Conservation (phyloP, 1,140 invertebrate species). For the Danaus plexippus region DNA sequence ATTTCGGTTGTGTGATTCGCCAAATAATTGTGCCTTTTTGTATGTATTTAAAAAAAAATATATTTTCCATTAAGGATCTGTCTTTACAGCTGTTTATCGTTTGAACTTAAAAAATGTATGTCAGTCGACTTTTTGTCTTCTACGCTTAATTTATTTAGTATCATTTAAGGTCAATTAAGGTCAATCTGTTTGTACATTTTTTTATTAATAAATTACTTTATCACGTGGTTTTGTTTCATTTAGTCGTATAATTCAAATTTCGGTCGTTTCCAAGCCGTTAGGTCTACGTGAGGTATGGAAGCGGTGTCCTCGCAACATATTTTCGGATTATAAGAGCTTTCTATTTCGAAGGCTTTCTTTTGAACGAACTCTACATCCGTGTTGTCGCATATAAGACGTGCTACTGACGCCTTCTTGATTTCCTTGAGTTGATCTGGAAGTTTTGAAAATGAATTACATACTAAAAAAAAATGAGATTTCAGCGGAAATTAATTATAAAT, state of each 20-base stretch:
- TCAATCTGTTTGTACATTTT: neutral
- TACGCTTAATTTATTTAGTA: neutral
- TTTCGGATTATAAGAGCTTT: conserved; percentile 49
- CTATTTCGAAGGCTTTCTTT: conserved; percentile 48
- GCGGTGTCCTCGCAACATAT: conserved; percentile 45
- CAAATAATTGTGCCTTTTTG: too few relatives aligned
- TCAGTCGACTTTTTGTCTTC: too few relatives aligned
- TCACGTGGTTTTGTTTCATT: neutral
- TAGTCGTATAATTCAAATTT: conserved; percentile 45
- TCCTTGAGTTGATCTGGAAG: conserved; percentile 63
- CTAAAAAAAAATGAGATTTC: too few relatives aligned
- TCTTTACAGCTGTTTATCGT: too few relatives aligned
- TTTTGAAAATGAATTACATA: too few relatives aligned
- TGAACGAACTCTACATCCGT: conserved; percentile 48
- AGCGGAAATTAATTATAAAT: too few relatives aligned
- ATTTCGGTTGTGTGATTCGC: too few relatives aligned
- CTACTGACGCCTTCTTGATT: conserved; percentile 65
- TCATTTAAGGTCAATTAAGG: neutral
- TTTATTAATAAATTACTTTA: too few relatives aligned
- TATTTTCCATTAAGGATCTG: too few relatives aligned
- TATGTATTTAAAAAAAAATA: too few relatives aligned
- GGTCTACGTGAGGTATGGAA: conserved; percentile 50
- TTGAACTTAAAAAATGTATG: too few relatives aligned
- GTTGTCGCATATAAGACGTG: conserved; percentile 66
- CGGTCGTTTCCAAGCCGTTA: conserved; percentile 52